Conservation (phyloP, 2,888 invertebrate genomes). For the Temnothorax unifasciatus region DNA sequence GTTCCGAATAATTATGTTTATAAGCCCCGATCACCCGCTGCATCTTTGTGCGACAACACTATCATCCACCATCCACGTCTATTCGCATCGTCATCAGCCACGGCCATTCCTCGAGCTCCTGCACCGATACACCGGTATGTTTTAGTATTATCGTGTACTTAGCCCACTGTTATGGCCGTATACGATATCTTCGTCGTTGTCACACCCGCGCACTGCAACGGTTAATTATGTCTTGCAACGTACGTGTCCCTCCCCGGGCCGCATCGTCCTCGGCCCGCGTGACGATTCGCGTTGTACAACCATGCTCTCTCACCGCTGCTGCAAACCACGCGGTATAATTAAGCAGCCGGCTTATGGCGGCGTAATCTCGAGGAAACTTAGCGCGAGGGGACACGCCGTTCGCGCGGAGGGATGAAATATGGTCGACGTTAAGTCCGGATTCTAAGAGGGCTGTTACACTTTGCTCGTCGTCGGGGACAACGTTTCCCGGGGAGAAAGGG, state of each 20-base stretch:
- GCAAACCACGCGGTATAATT: constrained; percentile 77
- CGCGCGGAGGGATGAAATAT: constrained; percentile 50
- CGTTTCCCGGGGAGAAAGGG: not conserved
- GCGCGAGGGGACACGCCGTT: constrained; percentile 52
- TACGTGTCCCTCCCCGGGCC: not conserved
- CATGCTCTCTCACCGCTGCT: constrained; percentile 31
- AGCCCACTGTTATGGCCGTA: constrained; percentile 15
- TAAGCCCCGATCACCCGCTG: not conserved
- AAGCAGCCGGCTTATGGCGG: constrained; percentile 79
- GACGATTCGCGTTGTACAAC: constrained; percentile 52
- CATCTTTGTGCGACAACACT: not conserved
- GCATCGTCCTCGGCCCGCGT: not conserved
- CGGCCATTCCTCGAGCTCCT: not conserved
- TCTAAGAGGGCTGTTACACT: constrained; percentile 46
- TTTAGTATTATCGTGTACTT: constrained; percentile 37
- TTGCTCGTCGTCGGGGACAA: constrained; percentile 4
- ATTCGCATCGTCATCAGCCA: not conserved
- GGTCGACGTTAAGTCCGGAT: constrained; percentile 54
- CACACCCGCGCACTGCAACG: constrained; percentile 17
- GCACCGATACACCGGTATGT: constrained; percentile 23
- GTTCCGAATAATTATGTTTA: constrained; percentile 29
- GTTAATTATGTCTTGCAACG: constrained; percentile 51
- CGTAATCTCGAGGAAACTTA: constrained; percentile 81
- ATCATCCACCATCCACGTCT: not conserved
- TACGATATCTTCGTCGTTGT: constrained; percentile 44